Percentiles rank a stretch among this genome's conserved stretches.
Evolutionary conservation across 2,888 invertebrate species (phyloP).

Genomic region (Anthophora plumipes): DNA sequence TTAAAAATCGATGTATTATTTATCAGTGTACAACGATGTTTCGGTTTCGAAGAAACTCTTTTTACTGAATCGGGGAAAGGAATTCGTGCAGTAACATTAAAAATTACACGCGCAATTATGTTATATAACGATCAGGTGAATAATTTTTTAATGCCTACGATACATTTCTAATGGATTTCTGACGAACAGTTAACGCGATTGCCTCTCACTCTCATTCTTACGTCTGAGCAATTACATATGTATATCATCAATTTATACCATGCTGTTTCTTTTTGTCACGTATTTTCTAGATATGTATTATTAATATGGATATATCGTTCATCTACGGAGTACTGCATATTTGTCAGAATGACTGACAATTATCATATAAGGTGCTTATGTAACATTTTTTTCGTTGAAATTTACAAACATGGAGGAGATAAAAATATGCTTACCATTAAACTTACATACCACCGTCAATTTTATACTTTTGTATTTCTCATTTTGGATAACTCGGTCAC

Average conservation of each 20-base stretch:
- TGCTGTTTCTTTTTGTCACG: slow-evolving; percentile 32
- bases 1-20: slow-evolving; percentile 1
- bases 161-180: slow-evolving; percentile 51
- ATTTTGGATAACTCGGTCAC: not conserved
- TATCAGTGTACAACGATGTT: slow-evolving; percentile 8
- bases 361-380: not conserved
- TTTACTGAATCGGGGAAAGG: slow-evolving; percentile 36
- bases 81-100: slow-evolving; percentile 41
- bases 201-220: slow-evolving; percentile 17
- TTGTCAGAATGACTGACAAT: not conserved
- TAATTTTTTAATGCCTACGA: slow-evolving; percentile 32
- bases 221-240: slow-evolving; percentile 33
- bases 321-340: not conserved
- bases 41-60: slow-evolving; percentile 7
- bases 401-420: not conserved
- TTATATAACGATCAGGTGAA: slow-evolving; percentile 54
- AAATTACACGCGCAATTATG: slow-evolving; percentile 40
- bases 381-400: not conserved
- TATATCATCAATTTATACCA: slow-evolving; percentile 42
- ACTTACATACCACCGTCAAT: not conserved
- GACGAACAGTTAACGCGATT: slow-evolving; percentile 41
- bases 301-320: slow-evolving; percentile 3
- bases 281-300: slow-evolving; percentile 10
- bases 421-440: not conserved
- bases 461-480: not conserved